Base-by-base conservation (phyloP, 2,888 invertebrate genomes). In the Hirtodrosophila cameraria region DNA sequence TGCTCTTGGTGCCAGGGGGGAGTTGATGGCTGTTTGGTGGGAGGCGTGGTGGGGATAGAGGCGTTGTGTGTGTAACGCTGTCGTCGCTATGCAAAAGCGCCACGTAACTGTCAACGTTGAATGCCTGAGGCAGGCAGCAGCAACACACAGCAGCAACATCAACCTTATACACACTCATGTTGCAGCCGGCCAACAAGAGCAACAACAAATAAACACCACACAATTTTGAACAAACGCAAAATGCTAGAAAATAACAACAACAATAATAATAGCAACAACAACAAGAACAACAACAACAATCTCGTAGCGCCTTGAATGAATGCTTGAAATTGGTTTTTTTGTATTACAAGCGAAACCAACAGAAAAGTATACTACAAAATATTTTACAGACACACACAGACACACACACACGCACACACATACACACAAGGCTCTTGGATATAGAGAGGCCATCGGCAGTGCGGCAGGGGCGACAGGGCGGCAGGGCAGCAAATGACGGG, bases 271-370 rank as follows among this genome's bases (percentile, higher is more conserved):
- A 28, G n/a, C 41, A 27, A n/a, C 41, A 49, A 15, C 35, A 39
- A 16, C 30, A 20, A 5, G 3, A 5, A 20, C 18, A 20, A 20
- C 18, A 20, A 20, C 18, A 20, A 7, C 9, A 67, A 62, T 71
- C 73, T 78, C 60, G 61, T 70, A 66, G 75, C 70, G 77, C 59
- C 84, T 71, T 84, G 59, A 84, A 78, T 78, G 70, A 77, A 80
- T 81, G 70, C 81, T 81, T 70, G 70, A 79, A 79, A 79, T 79
- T 84, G 85, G 74, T 77, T 75, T 72, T n/a, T 81, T 72, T 81
- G 62, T 81, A 60, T 74, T 67, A 50, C 58, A 38, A 62, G 52
- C 64, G 61, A 33, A 46, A 49, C 61, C 49, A 59, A 58, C 75
- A 81, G 68, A 78, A 78, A 81, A 68, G 71, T 78, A 78, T 83